Conservation (phyloP, 2,888 invertebrate genomes). For the Cremastinae sp. region DNA sequence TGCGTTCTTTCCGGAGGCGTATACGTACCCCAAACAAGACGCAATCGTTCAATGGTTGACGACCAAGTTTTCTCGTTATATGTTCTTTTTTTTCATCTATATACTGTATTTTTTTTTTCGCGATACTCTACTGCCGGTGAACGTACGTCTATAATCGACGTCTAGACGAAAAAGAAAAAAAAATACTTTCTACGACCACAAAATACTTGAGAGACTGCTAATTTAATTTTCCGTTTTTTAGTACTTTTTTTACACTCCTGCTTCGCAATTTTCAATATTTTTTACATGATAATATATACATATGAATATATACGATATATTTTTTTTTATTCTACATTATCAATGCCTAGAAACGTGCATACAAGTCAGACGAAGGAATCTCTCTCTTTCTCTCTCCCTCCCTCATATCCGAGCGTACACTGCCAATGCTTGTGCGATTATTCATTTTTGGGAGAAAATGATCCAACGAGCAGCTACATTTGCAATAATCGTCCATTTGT, state of each 20-base stretch:
- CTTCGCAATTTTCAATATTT: conserved; percentile 40
- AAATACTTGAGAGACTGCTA: conserved; percentile 56
- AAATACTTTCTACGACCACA: conserved; percentile 47
- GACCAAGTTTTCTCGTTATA: conserved; percentile 11
- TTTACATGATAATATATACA: conserved; percentile 49
- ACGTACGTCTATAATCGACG: conserved; percentile 2
- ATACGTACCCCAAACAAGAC: conserved; percentile 42
- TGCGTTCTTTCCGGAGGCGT: conserved; percentile 21
- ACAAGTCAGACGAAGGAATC: conserved; percentile 35
- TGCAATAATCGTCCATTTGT: conserved; percentile 56
- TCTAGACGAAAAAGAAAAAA: conserved; percentile 5
- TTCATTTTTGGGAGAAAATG: conserved; percentile 17
- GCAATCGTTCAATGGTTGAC: conserved; percentile 26
- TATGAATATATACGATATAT: conserved; percentile 52
- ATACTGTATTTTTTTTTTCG: conserved; percentile 10
- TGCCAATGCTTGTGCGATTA: conserved; percentile 70
- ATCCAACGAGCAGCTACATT: conserved; percentile 53
- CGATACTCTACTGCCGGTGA: neutral
- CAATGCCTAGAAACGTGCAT: conserved; percentile 53
- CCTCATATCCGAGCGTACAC: conserved; percentile 69
- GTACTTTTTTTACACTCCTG: conserved; percentile 31
- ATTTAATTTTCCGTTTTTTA: conserved; percentile 33
- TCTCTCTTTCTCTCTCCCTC: conserved; percentile 59
- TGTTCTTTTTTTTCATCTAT: neutral
- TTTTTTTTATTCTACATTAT: conserved; percentile 52